Evolutionary conservation across 2,113 vertebrate species (phyloP).

Genomic region (Grus americana): DNA sequence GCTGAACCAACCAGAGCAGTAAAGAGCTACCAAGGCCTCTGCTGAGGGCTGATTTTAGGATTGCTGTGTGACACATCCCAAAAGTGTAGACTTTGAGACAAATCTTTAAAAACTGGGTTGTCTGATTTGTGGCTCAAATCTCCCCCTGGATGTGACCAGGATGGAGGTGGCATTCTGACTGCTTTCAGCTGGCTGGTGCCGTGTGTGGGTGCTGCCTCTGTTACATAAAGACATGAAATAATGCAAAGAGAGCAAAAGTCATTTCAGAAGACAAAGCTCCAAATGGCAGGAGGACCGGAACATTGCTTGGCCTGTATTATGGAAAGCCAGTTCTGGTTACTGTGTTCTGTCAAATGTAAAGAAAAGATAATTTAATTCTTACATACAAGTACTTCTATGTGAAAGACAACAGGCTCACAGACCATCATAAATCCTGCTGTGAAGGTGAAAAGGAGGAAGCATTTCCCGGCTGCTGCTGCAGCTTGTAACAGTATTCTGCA

Average conservation of each 20-base stretch:
- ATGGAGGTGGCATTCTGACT: background rate
- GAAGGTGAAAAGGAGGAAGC: constrained; percentile 39
- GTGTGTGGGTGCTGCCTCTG: background rate
- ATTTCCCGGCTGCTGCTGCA: constrained; percentile 15
- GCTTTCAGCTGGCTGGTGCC: background rate
- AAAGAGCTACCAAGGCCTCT: background rate
- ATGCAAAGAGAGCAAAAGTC: background rate
- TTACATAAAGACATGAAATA: background rate
- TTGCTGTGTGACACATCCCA: background rate
- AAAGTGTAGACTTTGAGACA: background rate
- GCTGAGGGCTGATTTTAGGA: background rate
- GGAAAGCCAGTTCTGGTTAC: background rate
- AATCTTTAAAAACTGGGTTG: background rate
- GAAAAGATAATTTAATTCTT: background rate
- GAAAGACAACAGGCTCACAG: background rate
- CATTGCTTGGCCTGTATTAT: background rate
- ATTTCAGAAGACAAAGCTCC: background rate
- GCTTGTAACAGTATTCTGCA: background rate
- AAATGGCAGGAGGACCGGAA: background rate
- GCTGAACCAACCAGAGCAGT: background rate
- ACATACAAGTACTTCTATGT: background rate
- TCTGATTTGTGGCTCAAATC: background rate
- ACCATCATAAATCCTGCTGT: background rate
- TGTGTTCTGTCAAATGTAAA: background rate
- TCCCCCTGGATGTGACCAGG: background rate